A percentile compares a stretch with the other conserved stretches of the same genome.
Conservation (phyloP, 2,888 invertebrate species). For the Lysandra coridon region DNA sequence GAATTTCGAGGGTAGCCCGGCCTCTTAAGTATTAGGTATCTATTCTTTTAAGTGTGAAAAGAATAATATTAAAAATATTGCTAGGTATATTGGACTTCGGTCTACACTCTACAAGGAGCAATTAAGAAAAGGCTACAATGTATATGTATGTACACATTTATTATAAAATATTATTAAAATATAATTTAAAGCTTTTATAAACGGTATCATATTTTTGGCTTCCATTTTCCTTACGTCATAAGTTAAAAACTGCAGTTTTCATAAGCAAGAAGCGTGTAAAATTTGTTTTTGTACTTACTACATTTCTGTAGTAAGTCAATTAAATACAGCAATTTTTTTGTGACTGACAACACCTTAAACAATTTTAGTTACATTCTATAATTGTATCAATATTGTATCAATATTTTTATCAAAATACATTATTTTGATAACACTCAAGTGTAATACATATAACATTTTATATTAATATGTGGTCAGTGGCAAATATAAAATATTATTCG, state of each 20-base stretch:
- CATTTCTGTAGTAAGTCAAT: neutral
- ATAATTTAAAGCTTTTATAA: constrained; percentile 15
- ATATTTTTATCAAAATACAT: no score
- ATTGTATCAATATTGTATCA: no score
- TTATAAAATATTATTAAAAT: constrained; percentile 23
- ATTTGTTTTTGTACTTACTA: neutral
- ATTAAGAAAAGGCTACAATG: neutral
- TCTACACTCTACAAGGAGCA: neutral
- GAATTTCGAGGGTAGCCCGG: no score
- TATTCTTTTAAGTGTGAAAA: no score
- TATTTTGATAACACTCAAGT: neutral
- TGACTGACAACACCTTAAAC: neutral
- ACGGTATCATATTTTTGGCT: neutral
- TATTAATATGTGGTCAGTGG: neutral
- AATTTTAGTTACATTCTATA: neutral
- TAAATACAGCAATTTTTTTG: neutral
- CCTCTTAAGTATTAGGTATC: no score
- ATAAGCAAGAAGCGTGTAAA: neutral
- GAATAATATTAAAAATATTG: no score
- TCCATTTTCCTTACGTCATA: neutral
- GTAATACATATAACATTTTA: neutral
- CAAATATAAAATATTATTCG: neutral
- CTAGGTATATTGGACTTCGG: no score
- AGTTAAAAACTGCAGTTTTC: constrained; percentile 7
- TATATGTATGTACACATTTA: constrained; percentile 15